Conservation (phyloP, 2,113 vertebrate species). For the Gnathonemus echidnorhynchus region DNA sequence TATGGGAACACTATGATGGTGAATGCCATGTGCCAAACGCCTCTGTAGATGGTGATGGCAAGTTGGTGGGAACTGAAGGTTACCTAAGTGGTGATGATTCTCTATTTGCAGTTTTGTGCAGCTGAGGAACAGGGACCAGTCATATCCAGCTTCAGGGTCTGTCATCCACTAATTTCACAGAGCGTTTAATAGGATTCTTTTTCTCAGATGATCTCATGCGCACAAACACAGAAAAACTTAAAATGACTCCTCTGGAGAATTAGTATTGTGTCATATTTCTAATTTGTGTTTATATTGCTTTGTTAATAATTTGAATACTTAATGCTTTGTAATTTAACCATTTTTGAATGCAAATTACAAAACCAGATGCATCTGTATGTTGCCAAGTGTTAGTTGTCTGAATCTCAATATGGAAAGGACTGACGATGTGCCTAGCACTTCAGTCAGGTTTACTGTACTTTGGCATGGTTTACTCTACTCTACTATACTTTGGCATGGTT, state of each 20-base stretch:
- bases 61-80: neutral
- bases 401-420: neutral
- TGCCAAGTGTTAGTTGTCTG: neutral
- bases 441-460: neutral
- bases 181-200: neutral
- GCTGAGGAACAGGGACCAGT: neutral
- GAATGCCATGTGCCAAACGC: neutral
- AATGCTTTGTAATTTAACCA: neutral
- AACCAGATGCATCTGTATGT: neutral
- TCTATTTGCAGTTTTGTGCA: neutral
- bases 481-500: neutral
- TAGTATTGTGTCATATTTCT: neutral
- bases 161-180: neutral
- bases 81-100: neutral
- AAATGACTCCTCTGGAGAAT: neutral
- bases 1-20: constrained; percentile 19
- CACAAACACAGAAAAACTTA: neutral
- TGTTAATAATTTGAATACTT: neutral
- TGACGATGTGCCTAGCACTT: neutral
- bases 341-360: neutral
- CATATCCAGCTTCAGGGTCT: neutral
- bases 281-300: neutral
- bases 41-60: neutral
- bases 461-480: neutral
- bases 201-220: neutral